Conservation (phyloP, 1,140 invertebrate genomes). For the Drosophila insularis region DNA sequence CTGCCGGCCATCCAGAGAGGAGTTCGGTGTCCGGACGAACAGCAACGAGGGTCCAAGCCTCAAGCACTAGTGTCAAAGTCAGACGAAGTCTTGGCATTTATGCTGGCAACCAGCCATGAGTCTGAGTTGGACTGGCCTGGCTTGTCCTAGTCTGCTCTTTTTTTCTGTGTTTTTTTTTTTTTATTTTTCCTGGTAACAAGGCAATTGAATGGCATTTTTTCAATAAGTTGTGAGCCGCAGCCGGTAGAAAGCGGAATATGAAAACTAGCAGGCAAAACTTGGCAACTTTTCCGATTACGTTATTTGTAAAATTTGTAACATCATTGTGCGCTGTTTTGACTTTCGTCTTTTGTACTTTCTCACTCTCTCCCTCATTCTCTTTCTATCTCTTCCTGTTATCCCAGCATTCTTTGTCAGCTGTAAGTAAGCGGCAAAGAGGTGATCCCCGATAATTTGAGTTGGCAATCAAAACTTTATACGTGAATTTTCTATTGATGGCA, state of each 20-base stretch:
- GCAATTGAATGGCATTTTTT: constrained; percentile 61
- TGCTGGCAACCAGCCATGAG: constrained; percentile 28
- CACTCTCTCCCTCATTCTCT: too few relatives aligned
- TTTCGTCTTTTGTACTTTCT: constrained; percentile 25
- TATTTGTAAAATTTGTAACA: constrained; percentile 47
- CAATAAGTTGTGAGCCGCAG: constrained; percentile 49
- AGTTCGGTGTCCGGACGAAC: background rate
- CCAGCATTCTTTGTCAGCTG: background rate
- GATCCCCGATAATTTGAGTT: constrained; percentile 43
- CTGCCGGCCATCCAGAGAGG: constrained; percentile 19
- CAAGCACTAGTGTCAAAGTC: constrained; percentile 37
- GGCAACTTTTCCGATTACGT: constrained; percentile 42
- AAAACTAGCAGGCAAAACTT: constrained; percentile 16
- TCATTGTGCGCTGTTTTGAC: constrained; percentile 34
- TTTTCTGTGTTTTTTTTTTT: too few relatives aligned
- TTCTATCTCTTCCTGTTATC: too few relatives aligned
- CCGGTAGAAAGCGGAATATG: constrained; percentile 15
- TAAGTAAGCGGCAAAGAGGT: constrained; percentile 33
- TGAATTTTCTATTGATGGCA: background rate
- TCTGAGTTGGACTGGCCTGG: background rate
- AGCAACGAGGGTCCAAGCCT: background rate
- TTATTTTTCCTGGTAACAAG: constrained; percentile 34
- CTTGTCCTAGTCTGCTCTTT: background rate
- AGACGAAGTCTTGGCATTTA: constrained; percentile 29
- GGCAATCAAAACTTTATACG: constrained; percentile 21